Evolutionary conservation across 1,140 invertebrate genomes (phyloP).

Genomic region (Trinorchestia longiramus): DNA sequence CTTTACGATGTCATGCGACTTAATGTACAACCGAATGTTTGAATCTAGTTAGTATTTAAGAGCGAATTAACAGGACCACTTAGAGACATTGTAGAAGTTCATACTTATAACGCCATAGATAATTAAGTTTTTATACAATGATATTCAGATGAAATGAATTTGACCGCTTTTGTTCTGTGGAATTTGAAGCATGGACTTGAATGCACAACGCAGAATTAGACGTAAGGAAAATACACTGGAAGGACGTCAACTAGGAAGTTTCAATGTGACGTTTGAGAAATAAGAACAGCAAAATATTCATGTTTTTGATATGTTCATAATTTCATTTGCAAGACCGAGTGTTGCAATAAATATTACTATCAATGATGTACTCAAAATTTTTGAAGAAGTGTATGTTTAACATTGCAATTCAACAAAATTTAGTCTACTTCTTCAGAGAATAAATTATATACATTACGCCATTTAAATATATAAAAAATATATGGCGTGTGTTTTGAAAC

Average conservation of each 20-base stretch:
- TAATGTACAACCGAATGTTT: background rate
- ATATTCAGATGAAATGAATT: background rate
- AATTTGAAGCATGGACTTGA: background rate
- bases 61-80: background rate
- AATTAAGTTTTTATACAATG: too few relatives aligned
- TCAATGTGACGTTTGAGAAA: background rate
- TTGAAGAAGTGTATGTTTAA: background rate
- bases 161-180: background rate
- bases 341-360: background rate
- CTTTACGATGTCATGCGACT: background rate
- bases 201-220: too few relatives aligned
- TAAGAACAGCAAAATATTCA: background rate
- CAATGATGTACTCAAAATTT: background rate
- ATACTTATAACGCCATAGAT: background rate
- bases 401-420: background rate
- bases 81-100: background rate
- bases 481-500: background rate
- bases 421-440: background rate
- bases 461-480: background rate
- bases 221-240: background rate
- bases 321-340: background rate
- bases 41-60: background rate
- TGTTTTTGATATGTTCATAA: background rate
- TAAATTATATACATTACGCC: background rate
- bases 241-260: background rate